Percentiles rank a stretch among this genome's conserved stretches.
Evolutionary conservation across 1,140 invertebrate species (phyloP).

Genomic region (Ectropis grisescens): DNA sequence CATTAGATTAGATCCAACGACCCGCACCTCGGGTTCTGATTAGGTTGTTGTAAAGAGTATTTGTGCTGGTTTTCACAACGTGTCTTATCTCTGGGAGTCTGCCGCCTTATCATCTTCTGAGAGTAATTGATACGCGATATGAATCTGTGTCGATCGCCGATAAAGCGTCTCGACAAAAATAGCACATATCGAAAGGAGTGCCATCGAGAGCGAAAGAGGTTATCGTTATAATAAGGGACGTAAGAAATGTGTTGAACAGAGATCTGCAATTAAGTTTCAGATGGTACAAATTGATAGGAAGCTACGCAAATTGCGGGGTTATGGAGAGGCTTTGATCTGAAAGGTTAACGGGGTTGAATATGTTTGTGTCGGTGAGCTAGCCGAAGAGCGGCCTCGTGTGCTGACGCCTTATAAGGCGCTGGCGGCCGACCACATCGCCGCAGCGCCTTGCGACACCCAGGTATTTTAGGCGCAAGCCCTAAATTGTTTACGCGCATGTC

Average conservation of each 20-base stretch:
- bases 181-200: no score
- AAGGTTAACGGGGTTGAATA: constrained; percentile 23
- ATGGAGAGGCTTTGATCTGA: constrained; percentile 19
- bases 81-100: constrained; percentile 16
- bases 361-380: background rate
- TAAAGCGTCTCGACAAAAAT: constrained; percentile 2
- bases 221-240: no score
- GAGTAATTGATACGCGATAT: constrained; percentile 32
- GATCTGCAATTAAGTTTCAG: constrained; percentile 6
- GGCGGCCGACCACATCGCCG: constrained; percentile 29
- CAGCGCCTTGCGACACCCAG: constrained; percentile 31
- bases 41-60: constrained; percentile 32
- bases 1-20: constrained; percentile 17
- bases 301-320: constrained; percentile 8
- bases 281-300: constrained; percentile 18
- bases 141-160: constrained; percentile 16
- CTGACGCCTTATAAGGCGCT: constrained; percentile 39
- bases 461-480: constrained; percentile 30
- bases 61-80: constrained; percentile 34
- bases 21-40: constrained; percentile 26
- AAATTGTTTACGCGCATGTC: constrained; percentile 33
- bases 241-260: no score
- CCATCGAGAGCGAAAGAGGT: no score
- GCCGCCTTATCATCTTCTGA: constrained; percentile 26
- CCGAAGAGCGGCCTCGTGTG: constrained; percentile 31